Evolutionary conservation across 2,113 vertebrate genomes (phyloP).

Genomic region (Heterotilapia buettikoferi): DNA sequence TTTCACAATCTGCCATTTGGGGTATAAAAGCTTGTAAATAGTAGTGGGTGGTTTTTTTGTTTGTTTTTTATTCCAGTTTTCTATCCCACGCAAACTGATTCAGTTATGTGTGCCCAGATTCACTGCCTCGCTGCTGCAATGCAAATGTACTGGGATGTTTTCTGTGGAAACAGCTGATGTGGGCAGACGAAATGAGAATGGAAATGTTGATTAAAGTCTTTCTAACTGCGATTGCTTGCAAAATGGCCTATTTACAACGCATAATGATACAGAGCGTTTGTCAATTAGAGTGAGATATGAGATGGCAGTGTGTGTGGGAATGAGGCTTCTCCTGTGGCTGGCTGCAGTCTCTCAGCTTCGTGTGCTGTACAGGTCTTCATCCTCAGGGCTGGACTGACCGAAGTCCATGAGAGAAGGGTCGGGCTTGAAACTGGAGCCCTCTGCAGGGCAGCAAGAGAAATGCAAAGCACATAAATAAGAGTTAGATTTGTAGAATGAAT

Average conservation of each 20-base stretch:
- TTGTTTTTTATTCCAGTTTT: neutral
- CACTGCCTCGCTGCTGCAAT: neutral
- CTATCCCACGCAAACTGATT: neutral
- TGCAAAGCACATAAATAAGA: neutral
- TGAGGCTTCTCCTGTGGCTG: neutral
- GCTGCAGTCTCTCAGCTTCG: constrained; percentile 71
- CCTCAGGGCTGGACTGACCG: constrained; percentile 84
- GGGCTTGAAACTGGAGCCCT: constrained; percentile 64
- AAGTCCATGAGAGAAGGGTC: constrained; percentile 81
- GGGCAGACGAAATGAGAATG: constrained; percentile 8
- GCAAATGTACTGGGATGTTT: neutral
- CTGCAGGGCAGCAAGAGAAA: constrained; percentile 45
- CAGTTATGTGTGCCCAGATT: neutral
- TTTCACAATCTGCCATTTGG: constrained; percentile 32
- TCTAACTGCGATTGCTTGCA: neutral
- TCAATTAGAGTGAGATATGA: neutral
- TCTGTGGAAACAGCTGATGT: constrained; percentile 1
- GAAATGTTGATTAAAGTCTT: constrained; percentile 15
- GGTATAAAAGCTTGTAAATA: neutral
- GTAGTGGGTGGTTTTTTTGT: constrained; percentile 7
- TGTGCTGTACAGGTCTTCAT: constrained; percentile 87
- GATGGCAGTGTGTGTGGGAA: constrained; percentile 18
- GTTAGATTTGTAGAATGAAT: neutral
- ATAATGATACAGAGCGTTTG: neutral
- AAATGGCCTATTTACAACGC: constrained; percentile 1